These are phyloP conservation scores for Eremophila alpestris DNA, from an alignment of 2,797 vertebrate species.

Conservation along the genomic window DNA sequence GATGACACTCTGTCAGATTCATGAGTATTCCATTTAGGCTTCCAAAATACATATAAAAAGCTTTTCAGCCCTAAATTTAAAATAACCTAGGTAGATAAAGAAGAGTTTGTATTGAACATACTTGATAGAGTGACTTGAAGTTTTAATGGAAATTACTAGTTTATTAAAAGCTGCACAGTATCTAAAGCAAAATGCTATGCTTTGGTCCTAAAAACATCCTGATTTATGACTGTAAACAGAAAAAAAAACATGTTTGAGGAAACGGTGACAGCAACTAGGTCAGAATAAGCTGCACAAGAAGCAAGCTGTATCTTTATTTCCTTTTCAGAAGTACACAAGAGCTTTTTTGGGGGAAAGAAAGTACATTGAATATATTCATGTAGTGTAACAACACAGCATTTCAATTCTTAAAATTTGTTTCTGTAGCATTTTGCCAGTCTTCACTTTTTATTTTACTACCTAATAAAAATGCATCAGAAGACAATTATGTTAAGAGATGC, in stretches of 20 bases:
- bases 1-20: background rate
- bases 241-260: background rate
- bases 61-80: background rate
- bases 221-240: background rate
- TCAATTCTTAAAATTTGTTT: background rate
- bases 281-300: background rate
- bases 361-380: background rate
- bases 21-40: background rate
- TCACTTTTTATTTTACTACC: background rate
- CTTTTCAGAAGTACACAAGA: background rate
- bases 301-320: background rate
- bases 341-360: fast-evolving
- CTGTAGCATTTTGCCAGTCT: background rate
- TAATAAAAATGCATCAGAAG: background rate
- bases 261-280: background rate
- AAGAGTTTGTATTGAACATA: background rate
- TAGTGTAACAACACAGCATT: background rate
- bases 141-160: background rate
- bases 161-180: background rate
- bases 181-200: background rate
- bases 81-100: background rate
- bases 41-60: background rate
- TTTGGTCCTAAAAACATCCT: background rate
- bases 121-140: background rate
- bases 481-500: background rate